These are phyloP conservation scores for Pantherophis guttatus DNA, from an alignment of 2,113 vertebrate species.

Conservation along the genomic window DNA sequence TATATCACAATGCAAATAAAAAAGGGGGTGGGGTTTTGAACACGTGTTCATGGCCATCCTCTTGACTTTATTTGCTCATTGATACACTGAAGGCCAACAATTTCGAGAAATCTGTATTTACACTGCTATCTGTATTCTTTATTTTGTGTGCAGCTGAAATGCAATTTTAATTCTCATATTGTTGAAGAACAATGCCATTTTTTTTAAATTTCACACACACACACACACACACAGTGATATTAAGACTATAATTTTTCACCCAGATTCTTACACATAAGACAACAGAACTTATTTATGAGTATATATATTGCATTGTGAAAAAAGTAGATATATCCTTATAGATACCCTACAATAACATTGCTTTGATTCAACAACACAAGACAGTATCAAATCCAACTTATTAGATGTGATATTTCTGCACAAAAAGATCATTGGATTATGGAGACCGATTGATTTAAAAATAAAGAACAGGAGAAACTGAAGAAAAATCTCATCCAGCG, in stretches of 20 bases:
- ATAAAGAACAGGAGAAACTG: slow-evolving; percentile 32
- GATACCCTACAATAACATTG: neutral
- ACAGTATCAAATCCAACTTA: neutral
- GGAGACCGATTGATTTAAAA: neutral
- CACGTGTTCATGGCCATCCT: neutral
- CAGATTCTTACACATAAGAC: neutral
- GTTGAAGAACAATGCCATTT: neutral
- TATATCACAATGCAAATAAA: neutral
- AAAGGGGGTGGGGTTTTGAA: neutral
- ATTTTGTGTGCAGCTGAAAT: neutral
- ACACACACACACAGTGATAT: neutral
- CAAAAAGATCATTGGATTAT: slow-evolving; percentile 8
- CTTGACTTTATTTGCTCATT: neutral
- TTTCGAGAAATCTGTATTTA: neutral
- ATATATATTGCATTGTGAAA: neutral
- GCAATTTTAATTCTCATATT: neutral
- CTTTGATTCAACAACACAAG: neutral
- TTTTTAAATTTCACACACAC: neutral
- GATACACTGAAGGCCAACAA: neutral
- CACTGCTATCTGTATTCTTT: neutral
- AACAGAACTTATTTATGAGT: neutral
- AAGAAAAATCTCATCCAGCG: slow-evolving; percentile 24
- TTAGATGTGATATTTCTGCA: neutral
- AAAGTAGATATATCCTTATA: neutral
- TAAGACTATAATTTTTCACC: neutral